Evolutionary conservation across 2,888 invertebrate species (phyloP).

Genomic region (Acanthosepion pharaonis): DNA sequence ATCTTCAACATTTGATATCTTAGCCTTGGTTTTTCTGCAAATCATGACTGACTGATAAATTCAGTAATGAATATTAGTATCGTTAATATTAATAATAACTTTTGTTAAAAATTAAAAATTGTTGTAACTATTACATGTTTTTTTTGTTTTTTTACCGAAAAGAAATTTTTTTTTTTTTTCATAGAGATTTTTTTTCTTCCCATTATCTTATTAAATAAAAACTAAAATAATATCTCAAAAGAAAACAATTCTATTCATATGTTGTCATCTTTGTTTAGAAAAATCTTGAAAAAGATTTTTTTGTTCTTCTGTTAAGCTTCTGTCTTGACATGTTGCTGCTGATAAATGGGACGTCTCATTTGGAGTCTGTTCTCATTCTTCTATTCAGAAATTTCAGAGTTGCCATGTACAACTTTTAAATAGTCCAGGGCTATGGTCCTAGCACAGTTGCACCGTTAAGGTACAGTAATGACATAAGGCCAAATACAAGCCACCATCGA

Average conservation of each 20-base stretch:
- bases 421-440: not conserved
- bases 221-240: not conserved
- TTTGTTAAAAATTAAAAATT: too few relatives aligned
- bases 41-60: not conserved
- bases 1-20: slow-evolving; percentile 21
- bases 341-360: slow-evolving; percentile 33
- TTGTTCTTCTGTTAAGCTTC: not conserved
- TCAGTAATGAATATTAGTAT: slow-evolving; percentile 11
- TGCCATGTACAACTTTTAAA: not conserved
- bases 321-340: slow-evolving; percentile 8
- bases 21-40: slow-evolving; percentile 8
- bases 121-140: too few relatives aligned
- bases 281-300: slow-evolving; percentile 24
- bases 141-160: not conserved
- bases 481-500: not conserved
- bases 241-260: not conserved
- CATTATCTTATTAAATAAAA: not conserved
- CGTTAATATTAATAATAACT: not conserved
- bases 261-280: not conserved
- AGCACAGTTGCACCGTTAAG: not conserved
- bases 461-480: not conserved
- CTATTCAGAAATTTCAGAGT: slow-evolving; percentile 18
- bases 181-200: not conserved
- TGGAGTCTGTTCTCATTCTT: slow-evolving; percentile 33
- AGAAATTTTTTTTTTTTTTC: not conserved